Base-by-base conservation (phyloP, 53 echinoderm and acorn worm species). In the Hippasteria phrygiana region DNA sequence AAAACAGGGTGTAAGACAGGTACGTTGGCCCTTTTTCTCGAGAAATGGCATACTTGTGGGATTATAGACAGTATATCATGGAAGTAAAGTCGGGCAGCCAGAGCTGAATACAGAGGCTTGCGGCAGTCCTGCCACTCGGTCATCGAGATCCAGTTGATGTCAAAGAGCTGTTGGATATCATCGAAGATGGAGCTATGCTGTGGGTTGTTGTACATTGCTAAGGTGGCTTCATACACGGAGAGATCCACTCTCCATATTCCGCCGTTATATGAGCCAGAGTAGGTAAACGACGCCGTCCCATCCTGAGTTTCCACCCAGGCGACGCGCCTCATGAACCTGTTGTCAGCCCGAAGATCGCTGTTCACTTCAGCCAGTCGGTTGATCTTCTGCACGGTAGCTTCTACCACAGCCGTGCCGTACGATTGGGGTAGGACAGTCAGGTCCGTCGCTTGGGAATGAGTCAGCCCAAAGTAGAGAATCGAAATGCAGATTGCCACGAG, bases 211-310 rank as follows among this genome's bases (percentile, higher is more conserved):
- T 33, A 66, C 67, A 66, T 29, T 2, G 2, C 36, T 35, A 35
- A 1, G 67, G 67, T 66, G 31, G 35, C 35, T 0, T 66, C 17
- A 17, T 35, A 66, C 33, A 66, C 67, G 14, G 34, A 34, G 67
- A 2, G 67, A 35, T 66, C 67, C 35, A 66, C 67, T 36, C 67
- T 33, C 67, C 67, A 66, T 33, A 66, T 66, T 33, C 67, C 67
- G 11, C 67, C 67, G 67, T 66, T 32, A 10, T 66, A 66, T 0
- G 34, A 12, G 33, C 34, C 33, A 11, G 67, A 66, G 67, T 13
- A 66, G 35, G 67, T 66, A 5, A 11, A 2, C 14, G 67, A 2
- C 11, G 34, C 31, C 34, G 0, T 64, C 4, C 67, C 67, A 13
- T 66, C 67, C 7, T 20, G 2, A 10, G 67, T 66, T 16, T 66